Percentiles rank a stretch among this genome's conserved stretches.
Conservation (phyloP, 2,113 vertebrate genomes). For the Lonchura striata region DNA sequence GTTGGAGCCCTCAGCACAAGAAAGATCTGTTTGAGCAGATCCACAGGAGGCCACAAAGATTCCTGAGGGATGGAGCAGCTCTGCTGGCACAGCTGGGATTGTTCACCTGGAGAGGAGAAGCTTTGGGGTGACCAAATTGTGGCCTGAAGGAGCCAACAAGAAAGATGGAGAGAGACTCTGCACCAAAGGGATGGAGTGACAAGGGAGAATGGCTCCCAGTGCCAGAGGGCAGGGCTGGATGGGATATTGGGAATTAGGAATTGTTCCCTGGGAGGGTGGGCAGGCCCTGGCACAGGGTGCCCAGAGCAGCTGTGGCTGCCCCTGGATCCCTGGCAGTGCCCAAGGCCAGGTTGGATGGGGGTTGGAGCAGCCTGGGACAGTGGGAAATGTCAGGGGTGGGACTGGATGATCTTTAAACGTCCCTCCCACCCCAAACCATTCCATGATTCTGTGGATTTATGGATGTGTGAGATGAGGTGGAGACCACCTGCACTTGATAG, state of each 20-base stretch:
- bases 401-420: background rate
- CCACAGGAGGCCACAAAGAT: background rate
- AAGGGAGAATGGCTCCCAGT: background rate
- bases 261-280: background rate
- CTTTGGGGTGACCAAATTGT: accelerated
- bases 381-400: accelerated
- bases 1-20: background rate
- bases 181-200: no score
- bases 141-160: background rate
- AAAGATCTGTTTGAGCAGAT: background rate
- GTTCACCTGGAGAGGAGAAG: background rate
- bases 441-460: background rate
- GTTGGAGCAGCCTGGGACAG: background rate
- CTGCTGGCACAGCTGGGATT: background rate
- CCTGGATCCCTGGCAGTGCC: background rate
- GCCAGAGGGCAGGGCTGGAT: background rate
- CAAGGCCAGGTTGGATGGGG: background rate
- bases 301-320: background rate
- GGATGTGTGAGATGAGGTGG: background rate
- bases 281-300: background rate
- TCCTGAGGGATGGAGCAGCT: background rate
- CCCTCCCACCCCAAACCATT: background rate
- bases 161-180: background rate
- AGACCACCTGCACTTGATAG: background rate
- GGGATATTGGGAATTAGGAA: background rate